Percentiles rank a stretch among this genome's conserved stretches.
Evolutionary conservation across 2,113 vertebrate species (phyloP).

Genomic region (Dunckerocampus dactyliophorus): DNA sequence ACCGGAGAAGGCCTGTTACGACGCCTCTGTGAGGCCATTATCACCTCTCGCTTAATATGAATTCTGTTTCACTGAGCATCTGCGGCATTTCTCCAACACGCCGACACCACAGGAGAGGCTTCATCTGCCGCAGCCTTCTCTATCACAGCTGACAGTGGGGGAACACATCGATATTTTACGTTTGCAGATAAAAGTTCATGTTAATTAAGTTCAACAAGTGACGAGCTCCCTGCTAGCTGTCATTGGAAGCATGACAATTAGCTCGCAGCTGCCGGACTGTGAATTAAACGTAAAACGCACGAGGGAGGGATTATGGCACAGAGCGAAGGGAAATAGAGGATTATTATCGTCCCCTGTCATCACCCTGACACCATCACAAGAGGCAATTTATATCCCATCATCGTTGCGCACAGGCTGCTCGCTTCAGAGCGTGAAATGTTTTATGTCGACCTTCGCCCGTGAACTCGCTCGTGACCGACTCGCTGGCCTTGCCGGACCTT

Average conservation of each 20-base stretch:
- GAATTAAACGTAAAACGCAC: slow-evolving; percentile 16
- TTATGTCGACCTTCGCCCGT: no score
- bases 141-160: no score
- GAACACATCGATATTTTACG: neutral
- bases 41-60: slow-evolving; percentile 13
- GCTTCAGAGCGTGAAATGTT: no score
- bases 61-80: slow-evolving; percentile 11
- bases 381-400: neutral
- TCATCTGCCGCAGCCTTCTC: no score
- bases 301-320: neutral
- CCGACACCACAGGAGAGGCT: no score
- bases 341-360: neutral
- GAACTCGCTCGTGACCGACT: no score
- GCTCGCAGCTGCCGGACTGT: neutral
- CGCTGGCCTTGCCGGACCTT: no score
- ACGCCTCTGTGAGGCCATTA: slow-evolving; percentile 12
- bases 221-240: slow-evolving; percentile 14
- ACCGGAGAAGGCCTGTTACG: neutral
- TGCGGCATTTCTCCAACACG: neutral
- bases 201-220: slow-evolving; percentile 16
- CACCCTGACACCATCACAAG: neutral
- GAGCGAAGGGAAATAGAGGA: neutral
- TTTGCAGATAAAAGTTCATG: slow-evolving; percentile 4
- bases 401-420: neutral
- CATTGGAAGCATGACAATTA: slow-evolving; percentile 10